Evolutionary conservation across 2,888 invertebrate genomes (phyloP), one percentile per base, ranked within the genome.

Genomic region (Cecidostiba fungosa): DNA sequence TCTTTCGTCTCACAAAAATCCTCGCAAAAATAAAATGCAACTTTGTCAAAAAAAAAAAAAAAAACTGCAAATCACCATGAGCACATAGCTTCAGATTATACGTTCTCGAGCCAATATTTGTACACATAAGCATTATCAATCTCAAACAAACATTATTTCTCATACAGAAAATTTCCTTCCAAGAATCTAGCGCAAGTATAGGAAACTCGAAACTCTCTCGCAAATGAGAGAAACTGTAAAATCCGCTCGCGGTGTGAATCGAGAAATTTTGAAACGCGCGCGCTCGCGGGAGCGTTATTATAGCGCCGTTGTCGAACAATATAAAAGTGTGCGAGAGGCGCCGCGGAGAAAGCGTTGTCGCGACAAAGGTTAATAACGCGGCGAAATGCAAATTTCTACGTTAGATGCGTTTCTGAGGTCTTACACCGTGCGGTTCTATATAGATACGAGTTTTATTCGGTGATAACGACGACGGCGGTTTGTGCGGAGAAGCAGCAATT

Each of bases 311-410:
- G 50, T 29, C 26, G 66, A 74, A 74, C 74, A 50, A 47, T 50
- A 74, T n/a, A 43, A 26, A 12, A n/a, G n/a, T n/a, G n/a, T 77
- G 26, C 14, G 23, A n/a, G n/a, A n/a, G n/a, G 43, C 39, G 12
- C 16, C 1, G 43, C 36, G 54, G 77, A 77, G 77, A 77, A 77
- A 77, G 77, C 47, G 47, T 23, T 19, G 43, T 10, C 8, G 54
- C 66, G 50, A 77, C 77, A 77, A 77, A 77, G 54, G 39, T 77
- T 77, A 59, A 77, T 77, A 77, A 54, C 32, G 36, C 59, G 36
- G 16, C n/a, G 6, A 59, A n/a, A 77, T 59, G 62, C 29, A 54
- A 23, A 54, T 29, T 19, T 23, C 77, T n/a, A 14, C 19, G 59
- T 43, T 23, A 47, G 39, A 72, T 72, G 39, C 39, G 39, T 73